Base-by-base conservation (phyloP, 2,113 vertebrate genomes). In the Opisthocomus hoazin region DNA sequence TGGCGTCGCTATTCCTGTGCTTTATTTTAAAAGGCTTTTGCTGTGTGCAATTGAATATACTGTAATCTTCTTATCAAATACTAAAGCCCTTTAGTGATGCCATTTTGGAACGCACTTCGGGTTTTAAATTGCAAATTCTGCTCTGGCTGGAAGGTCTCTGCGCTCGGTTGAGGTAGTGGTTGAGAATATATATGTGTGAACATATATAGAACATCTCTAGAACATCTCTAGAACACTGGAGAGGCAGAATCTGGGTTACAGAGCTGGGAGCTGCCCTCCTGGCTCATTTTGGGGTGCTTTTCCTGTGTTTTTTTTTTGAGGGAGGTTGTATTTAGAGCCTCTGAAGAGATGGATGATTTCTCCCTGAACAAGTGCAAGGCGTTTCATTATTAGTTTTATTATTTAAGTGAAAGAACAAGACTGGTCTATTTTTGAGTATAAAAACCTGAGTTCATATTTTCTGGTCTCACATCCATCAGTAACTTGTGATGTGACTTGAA, bases 31-130 rank as follows among this genome's bases (percentile, higher is more conserved):
- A 96, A 91, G 89, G 89, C 78, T 95, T 96, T 95, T 94, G 50
- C 95, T 93, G 45, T 69, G 64, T 93, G 87, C 95, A 96, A 13
- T 83, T 97, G 87, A 96, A 93, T 87, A 90, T 94, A 74, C 89
- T 87, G 84, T 97, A 97, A 96, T 96, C 96, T 96, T 92, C 96
- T 97, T 96, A 96, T 96, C 96, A 95, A 91, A 91, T 94, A 65
- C 77, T 15, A 53, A 89, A 96, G 91, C 94, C 95, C 96, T 96
- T 95, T 96, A 96, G 91, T 82, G 93, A 94, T 96, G 92, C 94
- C 95, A 91, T 96, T 97, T 97, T 94, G 84, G 92, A 96, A 93
- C 11, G 3, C 75, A 84, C 87, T 94, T 91, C 5, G 13, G 70
- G 73, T 94, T 96, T 96, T 96, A 95, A 96, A 94, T 96, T 94